Conservation (phyloP, 1,140 invertebrate species). For the Magallana angulata region DNA sequence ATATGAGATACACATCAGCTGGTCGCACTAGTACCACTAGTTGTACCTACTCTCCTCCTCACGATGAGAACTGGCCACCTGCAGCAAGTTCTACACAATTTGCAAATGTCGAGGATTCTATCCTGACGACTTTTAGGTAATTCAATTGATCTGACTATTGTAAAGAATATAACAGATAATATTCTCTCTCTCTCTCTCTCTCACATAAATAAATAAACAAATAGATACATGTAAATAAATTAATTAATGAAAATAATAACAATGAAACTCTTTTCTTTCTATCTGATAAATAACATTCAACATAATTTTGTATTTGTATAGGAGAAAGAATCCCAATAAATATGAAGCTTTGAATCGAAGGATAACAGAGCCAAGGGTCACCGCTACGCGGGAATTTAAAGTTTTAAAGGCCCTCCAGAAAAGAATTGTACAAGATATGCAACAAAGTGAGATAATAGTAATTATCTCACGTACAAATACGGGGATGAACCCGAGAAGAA, state of each 20-base stretch:
- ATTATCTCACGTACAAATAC: conserved; percentile 12
- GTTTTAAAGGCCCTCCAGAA: conserved; percentile 20
- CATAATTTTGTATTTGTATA: conserved; percentile 24
- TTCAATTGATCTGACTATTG: conserved; percentile 19
- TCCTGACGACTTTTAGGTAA: conserved; percentile 21
- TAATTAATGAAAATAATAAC: background rate
- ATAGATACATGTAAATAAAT: background rate
- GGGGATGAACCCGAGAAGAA: conserved; percentile 14
- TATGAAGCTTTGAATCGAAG: background rate
- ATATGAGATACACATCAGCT: conserved; percentile 8
- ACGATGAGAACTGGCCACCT: conserved; percentile 29
- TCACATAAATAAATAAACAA: background rate
- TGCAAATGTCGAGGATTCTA: conserved; percentile 30
- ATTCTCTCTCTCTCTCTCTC: background rate
- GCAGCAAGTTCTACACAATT: conserved; percentile 29
- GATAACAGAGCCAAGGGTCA: conserved; percentile 11
- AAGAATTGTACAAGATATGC: background rate
- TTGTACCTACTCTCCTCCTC: conserved; percentile 6
- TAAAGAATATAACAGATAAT: conserved; percentile 24
- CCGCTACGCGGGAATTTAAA: background rate
- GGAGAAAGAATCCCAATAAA: conserved; percentile 17
- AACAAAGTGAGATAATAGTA: conserved; percentile 10
- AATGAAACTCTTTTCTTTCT: background rate
- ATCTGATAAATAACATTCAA: conserved; percentile 9
- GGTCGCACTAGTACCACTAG: background rate